These are phyloP conservation scores for Calcarius lapponicus DNA, from an alignment of 2,797 vertebrate species.

Conservation along the genomic window DNA sequence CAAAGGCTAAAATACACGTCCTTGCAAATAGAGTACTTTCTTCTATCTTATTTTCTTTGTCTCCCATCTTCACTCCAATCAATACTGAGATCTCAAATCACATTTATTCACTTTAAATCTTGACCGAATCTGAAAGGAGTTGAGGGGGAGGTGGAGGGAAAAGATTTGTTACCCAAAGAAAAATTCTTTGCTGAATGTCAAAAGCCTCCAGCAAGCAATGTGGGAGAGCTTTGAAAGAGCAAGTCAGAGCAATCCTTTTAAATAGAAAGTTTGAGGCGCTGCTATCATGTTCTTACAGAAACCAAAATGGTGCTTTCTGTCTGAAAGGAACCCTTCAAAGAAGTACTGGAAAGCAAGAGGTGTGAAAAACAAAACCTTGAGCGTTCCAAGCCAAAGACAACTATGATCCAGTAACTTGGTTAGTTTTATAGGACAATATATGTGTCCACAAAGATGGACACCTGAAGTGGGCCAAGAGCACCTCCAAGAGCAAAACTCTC, in stretches of 20 bases:
- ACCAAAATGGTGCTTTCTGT: neutral
- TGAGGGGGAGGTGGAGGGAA: neutral
- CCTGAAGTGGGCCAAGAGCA: no score
- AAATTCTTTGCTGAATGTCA: neutral
- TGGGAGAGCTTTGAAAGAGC: neutral
- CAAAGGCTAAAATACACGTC: neutral
- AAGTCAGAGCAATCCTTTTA: neutral
- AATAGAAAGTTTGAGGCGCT: neutral
- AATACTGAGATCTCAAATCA: neutral
- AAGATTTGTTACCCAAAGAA: neutral
- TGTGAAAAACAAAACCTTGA: neutral
- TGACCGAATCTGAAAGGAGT: neutral
- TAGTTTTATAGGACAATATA: neutral
- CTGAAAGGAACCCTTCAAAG: neutral
- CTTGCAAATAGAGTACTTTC: neutral
- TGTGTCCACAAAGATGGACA: no score
- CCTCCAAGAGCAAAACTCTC: neutral
- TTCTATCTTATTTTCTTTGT: neutral
- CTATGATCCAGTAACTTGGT: neutral
- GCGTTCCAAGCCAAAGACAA: neutral
- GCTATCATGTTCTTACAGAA: neutral
- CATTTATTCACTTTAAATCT: neutral
- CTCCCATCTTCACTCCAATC: neutral
- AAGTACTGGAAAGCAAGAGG: neutral
- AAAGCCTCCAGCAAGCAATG: neutral